These are phyloP conservation scores for Tupaia tana DNA, from an alignment of 2,113 vertebrate species.

Conservation along the genomic window DNA sequence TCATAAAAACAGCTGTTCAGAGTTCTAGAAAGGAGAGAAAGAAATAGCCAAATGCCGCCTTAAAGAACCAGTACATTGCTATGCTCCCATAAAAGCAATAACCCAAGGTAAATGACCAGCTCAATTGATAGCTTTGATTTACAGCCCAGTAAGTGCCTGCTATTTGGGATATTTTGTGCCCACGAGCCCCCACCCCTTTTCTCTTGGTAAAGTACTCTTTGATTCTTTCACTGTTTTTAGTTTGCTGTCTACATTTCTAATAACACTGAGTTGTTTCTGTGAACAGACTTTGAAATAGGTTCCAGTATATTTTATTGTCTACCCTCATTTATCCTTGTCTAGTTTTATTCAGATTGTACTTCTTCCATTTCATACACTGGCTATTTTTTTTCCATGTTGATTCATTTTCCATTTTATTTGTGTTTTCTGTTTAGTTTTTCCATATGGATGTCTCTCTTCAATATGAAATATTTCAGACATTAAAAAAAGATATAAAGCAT, in stretches of 20 bases:
- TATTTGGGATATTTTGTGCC: not conserved
- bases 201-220: not conserved
- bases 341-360: constrained; percentile 68
- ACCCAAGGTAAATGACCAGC: not conserved
- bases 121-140: not conserved
- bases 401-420: constrained; percentile 49
- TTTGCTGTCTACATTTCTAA: constrained; percentile 55
- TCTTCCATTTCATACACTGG: constrained; percentile 43
- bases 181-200: not conserved
- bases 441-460: constrained; percentile 7
- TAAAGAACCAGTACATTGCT: not conserved
- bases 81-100: not conserved
- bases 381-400: constrained; percentile 39
- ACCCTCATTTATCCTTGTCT: constrained; percentile 71
- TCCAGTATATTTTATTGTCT: constrained; percentile 55
- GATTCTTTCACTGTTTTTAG: not conserved
- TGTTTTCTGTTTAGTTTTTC: constrained; percentile 51
- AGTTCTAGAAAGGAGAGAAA: not conserved
- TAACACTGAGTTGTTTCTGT: not conserved
- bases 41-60: not conserved
- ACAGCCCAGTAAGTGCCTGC: not conserved
- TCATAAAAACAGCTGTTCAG: not conserved
- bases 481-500: constrained; percentile 5
- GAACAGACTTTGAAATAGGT: constrained; percentile 57
- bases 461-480: constrained; percentile 31